These are phyloP conservation scores for Drosophila melanica DNA, from an alignment of 1,140 invertebrate genomes.

Conservation along the genomic window DNA sequence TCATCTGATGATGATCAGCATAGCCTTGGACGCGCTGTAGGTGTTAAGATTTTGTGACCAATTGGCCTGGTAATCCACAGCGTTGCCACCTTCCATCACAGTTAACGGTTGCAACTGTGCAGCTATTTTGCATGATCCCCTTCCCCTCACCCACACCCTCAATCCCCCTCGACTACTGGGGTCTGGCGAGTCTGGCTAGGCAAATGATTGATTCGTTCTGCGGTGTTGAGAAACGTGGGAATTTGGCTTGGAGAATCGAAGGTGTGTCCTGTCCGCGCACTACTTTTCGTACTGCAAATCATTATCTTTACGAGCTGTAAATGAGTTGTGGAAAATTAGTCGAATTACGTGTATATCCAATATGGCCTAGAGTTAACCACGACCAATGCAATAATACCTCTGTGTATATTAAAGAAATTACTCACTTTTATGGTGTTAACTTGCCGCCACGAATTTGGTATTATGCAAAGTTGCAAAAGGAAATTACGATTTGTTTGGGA, in stretches of 20 bases:
- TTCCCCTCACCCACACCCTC: not conserved
- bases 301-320: constrained; percentile 66
- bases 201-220: constrained; percentile 74
- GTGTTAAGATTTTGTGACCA: constrained; percentile 82
- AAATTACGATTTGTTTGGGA: not conserved
- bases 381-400: no score
- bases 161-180: not conserved
- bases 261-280: constrained; percentile 70
- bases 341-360: constrained; percentile 19
- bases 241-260: constrained; percentile 61
- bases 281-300: constrained; percentile 66
- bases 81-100: constrained; percentile 25
- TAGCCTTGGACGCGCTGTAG: constrained; percentile 51
- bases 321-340: constrained; percentile 65
- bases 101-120: constrained; percentile 50
- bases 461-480: not conserved
- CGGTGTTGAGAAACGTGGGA: constrained; percentile 70
- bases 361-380: constrained; percentile 7
- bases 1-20: constrained; percentile 36
- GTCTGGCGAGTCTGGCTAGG: constrained; percentile 45
- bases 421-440: constrained; percentile 18
- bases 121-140: constrained; percentile 59
- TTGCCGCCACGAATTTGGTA: not conserved
- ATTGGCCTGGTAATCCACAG: constrained; percentile 49
- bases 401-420: constrained; percentile 8